phyloP scores from a whole-genome alignment of 2,888 invertebrate genomes.

The Morpho helenor region DNA sequence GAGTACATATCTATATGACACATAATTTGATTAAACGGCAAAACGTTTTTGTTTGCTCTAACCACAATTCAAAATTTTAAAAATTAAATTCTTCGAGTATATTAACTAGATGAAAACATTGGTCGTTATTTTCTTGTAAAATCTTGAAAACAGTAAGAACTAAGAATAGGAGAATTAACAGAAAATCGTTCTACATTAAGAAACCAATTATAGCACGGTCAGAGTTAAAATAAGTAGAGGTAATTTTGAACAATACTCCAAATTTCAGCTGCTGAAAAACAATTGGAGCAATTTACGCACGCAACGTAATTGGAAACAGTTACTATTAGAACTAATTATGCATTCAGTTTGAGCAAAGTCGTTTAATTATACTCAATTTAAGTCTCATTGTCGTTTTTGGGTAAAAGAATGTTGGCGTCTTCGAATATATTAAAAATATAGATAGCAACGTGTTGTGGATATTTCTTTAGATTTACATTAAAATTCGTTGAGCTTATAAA shows the following conservation, averaged over 20 bases:
- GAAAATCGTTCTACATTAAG: no score
- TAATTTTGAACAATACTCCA: constrained; percentile 8
- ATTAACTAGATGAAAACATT: no score
- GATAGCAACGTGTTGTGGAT: not conserved
- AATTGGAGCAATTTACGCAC: constrained; percentile 32
- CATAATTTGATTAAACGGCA: no score
- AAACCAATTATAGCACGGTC: no score
- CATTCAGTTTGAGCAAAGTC: constrained; percentile 35
- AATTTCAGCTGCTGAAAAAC: constrained; percentile 25
- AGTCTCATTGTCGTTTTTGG: constrained; percentile 11
- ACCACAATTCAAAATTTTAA: no score
- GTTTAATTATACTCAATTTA: constrained; percentile 28
- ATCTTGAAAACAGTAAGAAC: no score
- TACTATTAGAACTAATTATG: constrained; percentile 34
- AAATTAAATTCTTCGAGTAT: no score
- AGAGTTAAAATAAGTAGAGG: no score
- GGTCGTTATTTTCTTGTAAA: no score
- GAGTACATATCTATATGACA: no score
- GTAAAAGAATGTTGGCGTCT: not conserved
- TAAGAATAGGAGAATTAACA: no score
- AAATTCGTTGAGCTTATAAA: constrained; percentile 5
- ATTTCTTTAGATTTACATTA: not conserved
- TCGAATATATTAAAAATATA: not conserved
- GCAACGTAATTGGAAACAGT: constrained; percentile 31
- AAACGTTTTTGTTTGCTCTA: no score